These are phyloP conservation scores for Callyntrura guangdongensis DNA, from an alignment of 2,888 invertebrate genomes.

Conservation along the genomic window DNA sequence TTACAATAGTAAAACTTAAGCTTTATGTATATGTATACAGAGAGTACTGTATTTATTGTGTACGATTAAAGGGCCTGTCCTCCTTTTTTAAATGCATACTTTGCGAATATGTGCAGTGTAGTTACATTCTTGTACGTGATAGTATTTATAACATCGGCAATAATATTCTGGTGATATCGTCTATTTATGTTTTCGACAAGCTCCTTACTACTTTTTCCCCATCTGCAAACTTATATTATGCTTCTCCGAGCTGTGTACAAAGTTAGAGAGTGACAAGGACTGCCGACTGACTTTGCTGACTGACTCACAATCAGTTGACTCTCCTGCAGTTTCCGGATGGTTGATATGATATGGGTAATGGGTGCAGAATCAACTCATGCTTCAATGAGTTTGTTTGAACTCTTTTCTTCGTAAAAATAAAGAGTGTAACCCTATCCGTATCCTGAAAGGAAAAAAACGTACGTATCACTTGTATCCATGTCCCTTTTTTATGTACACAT, in stretches of 20 bases:
- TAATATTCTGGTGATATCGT: neutral
- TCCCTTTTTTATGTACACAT: neutral
- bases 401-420: constrained; percentile 3
- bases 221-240: too few relatives aligned
- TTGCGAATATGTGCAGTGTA: too few relatives aligned
- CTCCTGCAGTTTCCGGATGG: constrained; percentile 54
- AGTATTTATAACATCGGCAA: neutral
- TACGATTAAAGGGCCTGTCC: too few relatives aligned
- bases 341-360: constrained; percentile 49
- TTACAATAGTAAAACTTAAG: too few relatives aligned
- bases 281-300: neutral
- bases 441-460: neutral
- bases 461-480: neutral
- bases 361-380: constrained; percentile 47
- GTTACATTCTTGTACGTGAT: too few relatives aligned
- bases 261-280: neutral
- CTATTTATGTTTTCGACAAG: neutral
- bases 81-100: too few relatives aligned
- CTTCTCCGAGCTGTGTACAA: neutral
- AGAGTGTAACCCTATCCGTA: neutral
- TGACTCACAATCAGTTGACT: constrained; percentile 46
- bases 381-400: constrained; percentile 49
- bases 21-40: too few relatives aligned
- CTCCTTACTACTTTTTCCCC: neutral
- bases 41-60: too few relatives aligned